phyloP scores from a whole-genome alignment of 2,888 invertebrate species.

The Cerastis rubricosa region DNA sequence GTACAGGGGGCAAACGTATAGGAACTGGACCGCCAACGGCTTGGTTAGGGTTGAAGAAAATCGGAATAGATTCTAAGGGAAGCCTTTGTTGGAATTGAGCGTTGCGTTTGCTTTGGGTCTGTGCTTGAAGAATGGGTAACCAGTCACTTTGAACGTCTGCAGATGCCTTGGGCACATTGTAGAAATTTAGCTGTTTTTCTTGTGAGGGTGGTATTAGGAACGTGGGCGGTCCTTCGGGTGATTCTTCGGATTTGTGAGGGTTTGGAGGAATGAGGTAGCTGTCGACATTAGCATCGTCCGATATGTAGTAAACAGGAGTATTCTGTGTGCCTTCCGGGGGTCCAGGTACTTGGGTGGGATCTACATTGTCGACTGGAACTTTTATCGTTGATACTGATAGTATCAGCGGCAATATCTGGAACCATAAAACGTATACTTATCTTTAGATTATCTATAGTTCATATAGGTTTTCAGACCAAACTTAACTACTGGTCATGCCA shows the following conservation, averaged over 20 bases:
- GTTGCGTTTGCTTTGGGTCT: constrained; percentile 59
- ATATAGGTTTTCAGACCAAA: not conserved
- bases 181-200: constrained; percentile 75
- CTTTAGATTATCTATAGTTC: not conserved
- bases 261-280: constrained; percentile 82
- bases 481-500: not conserved
- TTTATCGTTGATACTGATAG: constrained; percentile 77
- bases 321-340: constrained; percentile 67
- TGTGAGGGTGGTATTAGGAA: constrained; percentile 82
- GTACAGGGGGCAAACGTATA: constrained; percentile 72
- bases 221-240: constrained; percentile 80
- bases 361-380: constrained; percentile 79
- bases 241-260: constrained; percentile 75
- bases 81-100: constrained; percentile 53
- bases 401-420: constrained; percentile 79
- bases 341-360: constrained; percentile 65
- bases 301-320: constrained; percentile 78
- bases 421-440: constrained; percentile 56
- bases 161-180: constrained; percentile 73
- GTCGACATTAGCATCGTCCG: constrained; percentile 76
- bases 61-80: constrained; percentile 68
- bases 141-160: constrained; percentile 82
- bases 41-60: constrained; percentile 68
- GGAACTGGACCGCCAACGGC: constrained; percentile 52
- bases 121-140: constrained; percentile 81